A percentile compares a stretch with the other conserved stretches of the same genome.
phyloP scores from a whole-genome alignment of 2,888 invertebrate genomes.

The Volucella bombylans region DNA sequence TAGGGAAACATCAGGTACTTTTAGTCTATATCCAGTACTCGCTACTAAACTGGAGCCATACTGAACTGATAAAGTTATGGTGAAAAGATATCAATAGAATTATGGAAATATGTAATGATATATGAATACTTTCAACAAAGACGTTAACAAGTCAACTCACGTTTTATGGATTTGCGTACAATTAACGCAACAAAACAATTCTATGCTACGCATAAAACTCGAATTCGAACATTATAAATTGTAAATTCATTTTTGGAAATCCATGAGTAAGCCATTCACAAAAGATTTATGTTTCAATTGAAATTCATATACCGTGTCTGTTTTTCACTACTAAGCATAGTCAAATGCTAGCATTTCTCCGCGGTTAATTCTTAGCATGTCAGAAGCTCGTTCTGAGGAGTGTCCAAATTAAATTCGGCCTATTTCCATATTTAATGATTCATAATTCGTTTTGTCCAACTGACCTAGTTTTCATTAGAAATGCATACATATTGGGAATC shows the following conservation, averaged over 20 bases:
- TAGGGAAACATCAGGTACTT: too few species aligned
- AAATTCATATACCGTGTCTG: constrained; percentile 18
- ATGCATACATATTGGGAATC: constrained; percentile 27
- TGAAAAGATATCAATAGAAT: too few species aligned
- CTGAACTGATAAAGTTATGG: too few species aligned
- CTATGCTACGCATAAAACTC: too few species aligned
- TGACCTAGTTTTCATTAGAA: constrained; percentile 54
- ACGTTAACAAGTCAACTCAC: too few species aligned
- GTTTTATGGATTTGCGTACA: too few species aligned
- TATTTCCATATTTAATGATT: constrained; percentile 64
- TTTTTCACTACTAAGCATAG: background rate
- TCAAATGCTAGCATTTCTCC: background rate
- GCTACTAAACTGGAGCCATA: too few species aligned
- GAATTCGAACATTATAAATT: background rate
- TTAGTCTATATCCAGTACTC: too few species aligned
- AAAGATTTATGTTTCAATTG: constrained; percentile 10
- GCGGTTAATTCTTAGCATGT: background rate
- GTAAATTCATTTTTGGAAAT: background rate
- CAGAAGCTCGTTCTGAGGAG: constrained; percentile 34
- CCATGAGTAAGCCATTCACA: background rate
- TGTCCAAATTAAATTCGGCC: constrained; percentile 47
- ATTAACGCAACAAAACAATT: too few species aligned
- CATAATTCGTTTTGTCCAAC: constrained; percentile 55
- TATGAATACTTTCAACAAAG: too few species aligned
- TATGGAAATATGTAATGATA: too few species aligned